phyloP scores from a whole-genome alignment of 2,888 invertebrate genomes.

The Helleia helle region DNA sequence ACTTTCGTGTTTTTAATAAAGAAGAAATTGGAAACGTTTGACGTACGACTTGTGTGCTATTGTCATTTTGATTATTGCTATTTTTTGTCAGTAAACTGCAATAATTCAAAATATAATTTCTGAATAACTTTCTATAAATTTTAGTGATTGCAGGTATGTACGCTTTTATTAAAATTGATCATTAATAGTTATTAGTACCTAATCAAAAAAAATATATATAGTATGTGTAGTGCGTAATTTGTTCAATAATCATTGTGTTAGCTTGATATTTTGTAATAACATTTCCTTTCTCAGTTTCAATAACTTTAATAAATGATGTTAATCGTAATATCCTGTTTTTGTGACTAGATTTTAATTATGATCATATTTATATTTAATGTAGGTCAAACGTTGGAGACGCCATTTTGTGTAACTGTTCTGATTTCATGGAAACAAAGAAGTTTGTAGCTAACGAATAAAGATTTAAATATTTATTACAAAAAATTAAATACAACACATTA shows the following conservation, averaged over 20 bases:
- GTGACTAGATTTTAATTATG: too few species aligned
- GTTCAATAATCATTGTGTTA: too few species aligned
- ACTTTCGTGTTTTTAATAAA: slow-evolving; percentile 12
- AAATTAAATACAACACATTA: too few species aligned
- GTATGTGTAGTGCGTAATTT: not conserved
- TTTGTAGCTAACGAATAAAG: too few species aligned
- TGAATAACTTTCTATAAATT: not conserved
- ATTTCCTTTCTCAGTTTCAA: too few species aligned
- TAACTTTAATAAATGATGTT: too few species aligned
- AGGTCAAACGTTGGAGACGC: not conserved
- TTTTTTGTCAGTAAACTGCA: not conserved
- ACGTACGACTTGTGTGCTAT: slow-evolving; percentile 4
- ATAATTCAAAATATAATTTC: not conserved
- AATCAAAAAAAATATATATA: too few species aligned
- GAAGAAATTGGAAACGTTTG: slow-evolving; percentile 8
- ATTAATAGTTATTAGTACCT: too few species aligned
- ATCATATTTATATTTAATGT: too few species aligned
- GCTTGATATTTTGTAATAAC: too few species aligned
- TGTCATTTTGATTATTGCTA: not conserved
- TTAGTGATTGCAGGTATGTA: slow-evolving; percentile 2
- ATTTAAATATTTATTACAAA: too few species aligned
- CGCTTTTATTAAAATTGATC: not conserved
- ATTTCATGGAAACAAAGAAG: not conserved
- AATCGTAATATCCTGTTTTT: too few species aligned
- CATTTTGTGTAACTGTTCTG: not conserved